Conservation (phyloP, 2,797 vertebrate genomes). For the Numenius phaeopus region DNA sequence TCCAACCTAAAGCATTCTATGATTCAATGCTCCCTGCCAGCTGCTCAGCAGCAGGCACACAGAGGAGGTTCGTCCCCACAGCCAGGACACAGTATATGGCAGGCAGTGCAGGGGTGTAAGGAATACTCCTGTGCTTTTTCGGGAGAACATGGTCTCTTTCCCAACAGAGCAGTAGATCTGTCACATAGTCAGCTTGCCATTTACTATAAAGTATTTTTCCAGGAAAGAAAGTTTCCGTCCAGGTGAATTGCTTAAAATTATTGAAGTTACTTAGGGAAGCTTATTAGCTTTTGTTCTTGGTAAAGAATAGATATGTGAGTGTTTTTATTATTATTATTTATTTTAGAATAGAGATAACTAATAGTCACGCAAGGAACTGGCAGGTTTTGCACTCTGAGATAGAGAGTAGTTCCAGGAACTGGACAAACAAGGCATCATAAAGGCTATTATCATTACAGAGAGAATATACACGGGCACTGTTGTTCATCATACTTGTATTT, state of each 20-base stretch:
- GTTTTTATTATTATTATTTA: not conserved
- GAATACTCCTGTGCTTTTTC: not conserved
- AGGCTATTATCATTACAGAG: not conserved
- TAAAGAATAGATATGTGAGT: not conserved
- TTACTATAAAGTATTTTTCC: not conserved
- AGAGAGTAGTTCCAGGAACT: constrained; percentile 50
- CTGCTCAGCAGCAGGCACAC: too few species aligned
- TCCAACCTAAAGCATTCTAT: not conserved
- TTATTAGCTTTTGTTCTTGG: not conserved
- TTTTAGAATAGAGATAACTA: not conserved
- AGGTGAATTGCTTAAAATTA: not conserved
- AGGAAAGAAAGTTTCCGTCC: not conserved
- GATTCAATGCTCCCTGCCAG: not conserved
- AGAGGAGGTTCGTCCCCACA: not conserved
- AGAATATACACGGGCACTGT: not conserved
- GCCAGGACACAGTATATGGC: not conserved
- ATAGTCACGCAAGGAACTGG: not conserved
- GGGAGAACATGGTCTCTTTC: not conserved
- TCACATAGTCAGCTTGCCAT: not conserved
- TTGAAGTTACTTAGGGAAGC: not conserved
- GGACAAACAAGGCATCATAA: not conserved
- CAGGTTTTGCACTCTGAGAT: constrained; percentile 8
- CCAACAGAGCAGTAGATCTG: not conserved
- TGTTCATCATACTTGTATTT: not conserved
- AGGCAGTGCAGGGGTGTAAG: not conserved